These are phyloP conservation scores for Hetaerina americana DNA, from an alignment of 1,140 invertebrate genomes.

Conservation along the genomic window DNA sequence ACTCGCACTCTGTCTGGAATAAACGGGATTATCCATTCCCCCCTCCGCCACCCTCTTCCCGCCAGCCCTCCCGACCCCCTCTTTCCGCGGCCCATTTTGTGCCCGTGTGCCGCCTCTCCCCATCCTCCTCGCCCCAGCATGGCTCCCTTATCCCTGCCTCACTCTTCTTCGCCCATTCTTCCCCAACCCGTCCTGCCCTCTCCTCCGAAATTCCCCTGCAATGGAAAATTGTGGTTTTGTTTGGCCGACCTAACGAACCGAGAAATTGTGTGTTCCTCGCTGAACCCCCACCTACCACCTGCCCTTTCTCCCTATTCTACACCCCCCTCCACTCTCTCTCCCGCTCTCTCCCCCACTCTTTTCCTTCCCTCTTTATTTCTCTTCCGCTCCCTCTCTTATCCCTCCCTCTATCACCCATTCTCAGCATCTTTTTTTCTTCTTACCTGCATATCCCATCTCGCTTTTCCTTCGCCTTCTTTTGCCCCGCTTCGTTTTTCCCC, in stretches of 20 bases:
- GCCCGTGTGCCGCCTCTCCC: not conserved
- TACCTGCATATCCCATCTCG: not conserved
- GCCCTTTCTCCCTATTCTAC: not conserved
- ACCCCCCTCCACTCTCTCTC: not conserved
- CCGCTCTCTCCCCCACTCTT: not conserved
- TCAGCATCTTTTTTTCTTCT: not conserved
- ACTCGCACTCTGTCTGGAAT: not conserved
- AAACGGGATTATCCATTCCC: not conserved
- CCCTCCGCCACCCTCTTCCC: not conserved
- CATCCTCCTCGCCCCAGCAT: not conserved
- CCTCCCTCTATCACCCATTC: not conserved
- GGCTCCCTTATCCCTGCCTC: not conserved
- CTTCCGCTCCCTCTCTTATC: not conserved
- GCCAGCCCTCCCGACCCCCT: no score
- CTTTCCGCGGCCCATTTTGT: not conserved
- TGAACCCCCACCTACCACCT: not conserved
- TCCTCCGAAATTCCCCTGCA: not conserved
- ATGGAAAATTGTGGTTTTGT: not conserved
- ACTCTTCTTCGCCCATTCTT: not conserved
- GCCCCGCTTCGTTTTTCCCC: no score
- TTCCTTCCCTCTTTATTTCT: not conserved
- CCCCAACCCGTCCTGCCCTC: not conserved
- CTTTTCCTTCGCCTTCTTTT: not conserved
- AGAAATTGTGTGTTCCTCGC: not conserved
- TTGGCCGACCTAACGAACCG: not conserved